A percentile compares a stretch with the other conserved stretches of the same genome.
Conservation (phyloP, 1,140 invertebrate species). For the Trichonephila clavipes region DNA sequence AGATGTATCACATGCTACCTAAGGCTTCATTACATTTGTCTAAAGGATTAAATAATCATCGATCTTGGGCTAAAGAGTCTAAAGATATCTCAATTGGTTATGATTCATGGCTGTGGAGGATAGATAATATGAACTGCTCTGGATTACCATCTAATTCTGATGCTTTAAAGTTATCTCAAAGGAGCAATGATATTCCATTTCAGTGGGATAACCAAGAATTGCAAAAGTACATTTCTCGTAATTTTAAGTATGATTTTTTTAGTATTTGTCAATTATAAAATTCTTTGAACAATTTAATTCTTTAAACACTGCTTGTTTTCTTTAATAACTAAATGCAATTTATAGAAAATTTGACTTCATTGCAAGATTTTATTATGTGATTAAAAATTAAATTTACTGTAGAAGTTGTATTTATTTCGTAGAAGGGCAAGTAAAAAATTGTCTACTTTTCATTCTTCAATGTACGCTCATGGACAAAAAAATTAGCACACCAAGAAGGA, state of each 20-base stretch:
- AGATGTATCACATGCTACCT: conserved; percentile 58
- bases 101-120: conserved; percentile 71
- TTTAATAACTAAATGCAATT: too few species aligned
- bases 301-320: too few species aligned
- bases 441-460: too few species aligned
- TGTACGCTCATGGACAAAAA: too few species aligned
- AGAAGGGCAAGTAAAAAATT: too few species aligned
- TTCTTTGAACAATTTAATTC: too few species aligned
- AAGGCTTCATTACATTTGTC: neutral
- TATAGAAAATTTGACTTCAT: too few species aligned
- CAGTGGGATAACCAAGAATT: conserved; percentile 68
- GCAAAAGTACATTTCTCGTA: conserved; percentile 43
- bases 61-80: conserved; percentile 45
- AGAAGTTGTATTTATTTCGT: too few species aligned
- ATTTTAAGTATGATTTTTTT: too few species aligned
- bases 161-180: conserved; percentile 13
- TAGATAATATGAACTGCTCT: conserved; percentile 69
- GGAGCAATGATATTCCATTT: neutral
- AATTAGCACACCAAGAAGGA: too few species aligned
- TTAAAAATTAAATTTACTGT: too few species aligned
- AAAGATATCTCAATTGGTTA: conserved; percentile 12
- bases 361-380: too few species aligned
- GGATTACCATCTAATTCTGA: conserved; percentile 19
- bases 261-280: neutral
- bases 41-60: conserved; percentile 12